phyloP scores from a whole-genome alignment of 2,797 vertebrate species.

The Sebastes umbrosus region DNA sequence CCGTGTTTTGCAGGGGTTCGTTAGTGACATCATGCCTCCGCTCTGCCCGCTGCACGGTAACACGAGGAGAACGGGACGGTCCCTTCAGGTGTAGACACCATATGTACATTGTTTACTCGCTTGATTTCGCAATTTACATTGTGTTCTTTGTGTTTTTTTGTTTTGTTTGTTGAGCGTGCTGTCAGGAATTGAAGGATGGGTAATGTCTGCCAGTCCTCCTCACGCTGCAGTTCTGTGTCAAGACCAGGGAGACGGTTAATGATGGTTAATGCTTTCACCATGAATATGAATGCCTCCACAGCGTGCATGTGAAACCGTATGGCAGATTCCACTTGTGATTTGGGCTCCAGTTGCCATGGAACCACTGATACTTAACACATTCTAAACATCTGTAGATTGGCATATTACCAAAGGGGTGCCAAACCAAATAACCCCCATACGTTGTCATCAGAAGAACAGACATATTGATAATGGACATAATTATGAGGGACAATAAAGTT shows the following conservation, averaged over 20 bases:
- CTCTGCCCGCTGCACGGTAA: slow-evolving; percentile 77
- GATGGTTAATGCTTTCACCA: slow-evolving; percentile 61
- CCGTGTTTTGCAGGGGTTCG: slow-evolving; percentile 90
- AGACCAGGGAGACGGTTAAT: slow-evolving; percentile 63
- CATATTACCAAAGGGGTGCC: not conserved
- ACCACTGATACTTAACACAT: not conserved
- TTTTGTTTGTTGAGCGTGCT: slow-evolving; percentile 24
- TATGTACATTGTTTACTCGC: slow-evolving; percentile 92
- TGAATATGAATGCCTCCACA: slow-evolving; percentile 62
- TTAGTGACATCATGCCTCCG: slow-evolving; percentile 92
- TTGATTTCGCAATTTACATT: slow-evolving; percentile 88
- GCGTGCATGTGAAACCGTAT: slow-evolving; percentile 27
- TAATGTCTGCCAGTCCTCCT: slow-evolving; percentile 37
- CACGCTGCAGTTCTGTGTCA: slow-evolving; percentile 50
- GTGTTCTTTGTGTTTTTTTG: slow-evolving; percentile 83
- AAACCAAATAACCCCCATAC: not conserved
- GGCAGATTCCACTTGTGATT: slow-evolving; percentile 33
- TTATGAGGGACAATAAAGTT: not conserved
- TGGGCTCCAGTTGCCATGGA: slow-evolving; percentile 37
- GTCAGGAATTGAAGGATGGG: slow-evolving; percentile 53
- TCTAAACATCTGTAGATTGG: slow-evolving; percentile 10
- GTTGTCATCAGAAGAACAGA: not conserved
- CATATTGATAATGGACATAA: not conserved
- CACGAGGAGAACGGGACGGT: slow-evolving; percentile 78
- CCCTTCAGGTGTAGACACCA: slow-evolving; percentile 89